Conservation (phyloP, 2,888 invertebrate genomes). For the Phaedon cochleariae region DNA sequence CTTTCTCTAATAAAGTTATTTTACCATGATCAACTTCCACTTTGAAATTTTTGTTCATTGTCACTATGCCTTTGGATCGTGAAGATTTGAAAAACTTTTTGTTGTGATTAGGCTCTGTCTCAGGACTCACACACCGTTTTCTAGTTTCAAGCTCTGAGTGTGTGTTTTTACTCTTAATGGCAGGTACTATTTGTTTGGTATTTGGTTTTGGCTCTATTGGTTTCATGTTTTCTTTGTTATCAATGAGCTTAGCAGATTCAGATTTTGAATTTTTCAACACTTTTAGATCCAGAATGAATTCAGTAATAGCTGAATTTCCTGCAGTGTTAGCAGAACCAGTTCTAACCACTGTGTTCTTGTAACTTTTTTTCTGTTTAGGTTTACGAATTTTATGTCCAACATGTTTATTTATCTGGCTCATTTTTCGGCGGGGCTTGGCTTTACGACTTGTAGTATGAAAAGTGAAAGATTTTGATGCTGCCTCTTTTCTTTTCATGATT, state of each 20-base stretch:
- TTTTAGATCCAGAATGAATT: conserved; percentile 43
- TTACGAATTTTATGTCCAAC: conserved; percentile 72
- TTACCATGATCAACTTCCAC: conserved; percentile 56
- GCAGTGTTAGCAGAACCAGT: conserved; percentile 50
- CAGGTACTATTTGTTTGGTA: conserved; percentile 10
- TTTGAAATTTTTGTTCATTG: conserved; percentile 59
- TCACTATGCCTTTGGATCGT: conserved; percentile 53
- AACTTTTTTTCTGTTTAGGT: conserved; percentile 64
- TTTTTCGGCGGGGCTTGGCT: conserved; percentile 23
- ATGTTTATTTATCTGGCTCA: conserved; percentile 72
- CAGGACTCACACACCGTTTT: conserved; percentile 26
- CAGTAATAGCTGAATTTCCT: conserved; percentile 50
- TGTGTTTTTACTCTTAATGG: background rate
- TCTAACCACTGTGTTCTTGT: conserved; percentile 47
- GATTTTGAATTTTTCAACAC: conserved; percentile 33
- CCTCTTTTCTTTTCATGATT: conserved; percentile 19
- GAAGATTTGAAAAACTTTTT: conserved; percentile 63
- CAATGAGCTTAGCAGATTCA: conserved; percentile 23
- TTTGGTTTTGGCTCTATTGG: conserved; percentile 21
- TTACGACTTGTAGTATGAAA: conserved; percentile 22
- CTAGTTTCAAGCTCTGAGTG: conserved; percentile 18
- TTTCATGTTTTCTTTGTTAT: conserved; percentile 34
- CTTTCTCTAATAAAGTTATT: conserved; percentile 45
- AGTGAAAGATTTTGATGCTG: conserved; percentile 15
- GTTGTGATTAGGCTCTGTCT: conserved; percentile 41